Conservation (phyloP, 2,797 vertebrate species). For the Cynopterus sphinx region DNA sequence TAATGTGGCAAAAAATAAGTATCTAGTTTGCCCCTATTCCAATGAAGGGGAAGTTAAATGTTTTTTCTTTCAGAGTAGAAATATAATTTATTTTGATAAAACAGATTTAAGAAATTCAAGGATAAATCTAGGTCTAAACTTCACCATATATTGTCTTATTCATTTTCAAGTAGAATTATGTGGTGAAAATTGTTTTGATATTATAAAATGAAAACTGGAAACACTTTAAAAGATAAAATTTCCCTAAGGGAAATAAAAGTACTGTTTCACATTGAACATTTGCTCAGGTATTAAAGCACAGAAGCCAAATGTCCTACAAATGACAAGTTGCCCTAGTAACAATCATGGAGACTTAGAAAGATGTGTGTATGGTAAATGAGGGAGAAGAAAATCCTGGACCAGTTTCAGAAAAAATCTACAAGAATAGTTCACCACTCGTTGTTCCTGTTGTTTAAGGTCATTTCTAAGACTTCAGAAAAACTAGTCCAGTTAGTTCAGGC, state of each 20-base stretch:
- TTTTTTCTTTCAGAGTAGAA: slow-evolving; percentile 1
- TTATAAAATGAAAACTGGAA: slow-evolving; percentile 60
- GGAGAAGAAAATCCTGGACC: slow-evolving; percentile 17
- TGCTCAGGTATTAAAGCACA: slow-evolving; percentile 61
- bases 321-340: slow-evolving; percentile 46
- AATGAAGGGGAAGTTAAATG: slow-evolving; percentile 21
- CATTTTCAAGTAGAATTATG: slow-evolving; percentile 42
- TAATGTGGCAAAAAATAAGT: not conserved
- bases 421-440: not conserved
- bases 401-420: slow-evolving; percentile 1
- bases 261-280: slow-evolving; percentile 54
- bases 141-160: not conserved
- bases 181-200: slow-evolving; percentile 57
- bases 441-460: slow-evolving; percentile 42
- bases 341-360: slow-evolving; percentile 53
- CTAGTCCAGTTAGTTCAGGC: not conserved
- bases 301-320: slow-evolving; percentile 56
- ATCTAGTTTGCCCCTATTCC: slow-evolving; percentile 27
- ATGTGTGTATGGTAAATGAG: slow-evolving; percentile 41
- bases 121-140: slow-evolving; percentile 51
- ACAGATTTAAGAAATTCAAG: slow-evolving; percentile 15
- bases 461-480: slow-evolving; percentile 44
- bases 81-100: slow-evolving; percentile 47
- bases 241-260: slow-evolving; percentile 66
- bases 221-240: slow-evolving; percentile 43